These are phyloP conservation scores for Jordanella pulchra DNA, from an alignment of 2,797 vertebrate species.

Conservation along the genomic window DNA sequence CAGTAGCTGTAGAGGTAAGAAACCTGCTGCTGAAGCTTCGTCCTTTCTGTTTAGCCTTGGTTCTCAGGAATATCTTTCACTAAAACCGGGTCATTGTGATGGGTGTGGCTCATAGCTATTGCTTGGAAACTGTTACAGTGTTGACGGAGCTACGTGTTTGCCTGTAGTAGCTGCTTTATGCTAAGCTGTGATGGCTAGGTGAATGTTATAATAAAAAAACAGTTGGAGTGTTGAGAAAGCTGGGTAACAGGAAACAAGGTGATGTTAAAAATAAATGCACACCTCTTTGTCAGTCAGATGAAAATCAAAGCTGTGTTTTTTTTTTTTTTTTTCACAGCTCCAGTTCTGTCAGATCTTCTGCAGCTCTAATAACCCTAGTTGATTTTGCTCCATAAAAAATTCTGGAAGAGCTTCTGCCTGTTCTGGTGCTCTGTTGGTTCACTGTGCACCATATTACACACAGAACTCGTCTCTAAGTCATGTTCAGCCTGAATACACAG, in stretches of 20 bases:
- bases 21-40: not conserved
- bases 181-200: not conserved
- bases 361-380: constrained; percentile 19
- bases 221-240: not conserved
- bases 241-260: not conserved
- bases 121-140: constrained; percentile 19
- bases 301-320: not conserved
- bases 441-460: constrained; percentile 24
- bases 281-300: not conserved
- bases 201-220: constrained; percentile 34
- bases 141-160: not conserved
- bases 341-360: constrained; percentile 38
- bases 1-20: not conserved
- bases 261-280: constrained; percentile 42
- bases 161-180: not conserved
- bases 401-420: constrained; percentile 52
- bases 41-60: constrained; percentile 8
- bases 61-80: constrained; percentile 9
- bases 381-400: constrained; percentile 50
- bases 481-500: no score
- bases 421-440: constrained; percentile 32
- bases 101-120: constrained; percentile 42
- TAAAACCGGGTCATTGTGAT: not conserved
- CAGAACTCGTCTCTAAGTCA: not conserved
- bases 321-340: constrained; percentile 28